phyloP scores from a whole-genome alignment of 1,140 invertebrate genomes.

The Bombus sylvicola region DNA sequence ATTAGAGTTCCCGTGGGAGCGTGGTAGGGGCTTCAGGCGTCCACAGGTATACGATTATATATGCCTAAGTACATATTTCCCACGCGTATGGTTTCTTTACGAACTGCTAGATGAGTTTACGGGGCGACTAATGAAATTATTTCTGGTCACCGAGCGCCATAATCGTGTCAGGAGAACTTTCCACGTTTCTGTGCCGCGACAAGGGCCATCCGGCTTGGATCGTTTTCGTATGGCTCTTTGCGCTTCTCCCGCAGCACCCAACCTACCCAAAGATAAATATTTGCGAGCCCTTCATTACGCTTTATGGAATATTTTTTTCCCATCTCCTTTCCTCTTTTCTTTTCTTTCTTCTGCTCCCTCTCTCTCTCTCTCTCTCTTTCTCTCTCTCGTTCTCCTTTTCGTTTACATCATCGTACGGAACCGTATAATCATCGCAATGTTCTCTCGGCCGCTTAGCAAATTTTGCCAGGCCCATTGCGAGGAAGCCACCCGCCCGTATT shows the following conservation, averaged over 20 bases:
- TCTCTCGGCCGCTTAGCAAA: constrained; percentile 37
- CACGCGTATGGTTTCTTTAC: constrained; percentile 56
- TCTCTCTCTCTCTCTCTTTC: neutral
- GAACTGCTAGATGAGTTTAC: constrained; percentile 62
- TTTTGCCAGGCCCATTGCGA: constrained; percentile 33
- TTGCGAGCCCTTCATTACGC: constrained; percentile 66
- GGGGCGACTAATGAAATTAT: constrained; percentile 65
- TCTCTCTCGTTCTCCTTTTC: neutral
- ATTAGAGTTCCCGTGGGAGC: constrained; percentile 28
- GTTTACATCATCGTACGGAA: neutral
- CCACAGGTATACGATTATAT: constrained; percentile 32
- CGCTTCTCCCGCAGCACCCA: constrained; percentile 29
- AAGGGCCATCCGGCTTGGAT: constrained; percentile 56
- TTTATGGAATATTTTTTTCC: constrained; percentile 61
- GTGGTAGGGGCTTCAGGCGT: constrained; percentile 27
- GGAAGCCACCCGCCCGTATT: constrained; percentile 18
- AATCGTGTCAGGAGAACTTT: constrained; percentile 60
- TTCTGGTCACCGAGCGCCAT: constrained; percentile 65
- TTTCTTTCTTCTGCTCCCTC: rapidly evolving
- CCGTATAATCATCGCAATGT: constrained; percentile 52
- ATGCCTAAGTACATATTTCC: constrained; percentile 48
- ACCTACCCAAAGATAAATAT: constrained; percentile 68
- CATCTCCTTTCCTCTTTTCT: neutral
- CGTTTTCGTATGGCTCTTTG: constrained; percentile 57
- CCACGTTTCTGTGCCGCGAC: constrained; percentile 61